Evolutionary conservation across 2,888 invertebrate species (phyloP).

Genomic region (Scaptomyza polygonia): DNA sequence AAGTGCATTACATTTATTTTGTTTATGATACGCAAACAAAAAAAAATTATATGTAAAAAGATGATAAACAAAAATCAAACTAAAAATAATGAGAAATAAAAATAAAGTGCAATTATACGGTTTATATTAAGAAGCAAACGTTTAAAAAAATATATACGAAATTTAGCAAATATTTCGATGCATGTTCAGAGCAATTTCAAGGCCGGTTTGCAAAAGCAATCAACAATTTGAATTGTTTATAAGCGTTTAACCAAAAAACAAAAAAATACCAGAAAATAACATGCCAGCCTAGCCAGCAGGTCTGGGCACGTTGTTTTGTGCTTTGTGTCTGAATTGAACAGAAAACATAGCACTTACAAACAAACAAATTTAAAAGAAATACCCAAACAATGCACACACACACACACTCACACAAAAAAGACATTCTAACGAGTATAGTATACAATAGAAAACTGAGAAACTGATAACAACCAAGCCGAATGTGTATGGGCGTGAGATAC

Average conservation of each 20-base stretch:
- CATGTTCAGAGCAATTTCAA: constrained; percentile 64
- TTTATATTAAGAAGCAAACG: constrained; percentile 72
- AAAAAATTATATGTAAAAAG: constrained; percentile 46
- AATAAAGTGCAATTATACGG: constrained; percentile 78
- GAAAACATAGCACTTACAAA: constrained; percentile 25
- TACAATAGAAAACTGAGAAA: constrained; percentile 28
- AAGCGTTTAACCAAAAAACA: constrained; percentile 29
- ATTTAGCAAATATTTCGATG: constrained; percentile 60
- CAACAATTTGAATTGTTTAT: constrained; percentile 38
- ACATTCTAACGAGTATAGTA: constrained; percentile 18
- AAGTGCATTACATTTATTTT: constrained; percentile 60
- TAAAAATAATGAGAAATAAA: constrained; percentile 59
- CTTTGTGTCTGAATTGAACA: constrained; percentile 24
- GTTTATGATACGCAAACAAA: constrained; percentile 44
- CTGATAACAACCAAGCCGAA: constrained; percentile 30
- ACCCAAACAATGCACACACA: constrained; percentile 28
- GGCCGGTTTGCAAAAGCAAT: constrained; percentile 54
- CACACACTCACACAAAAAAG: constrained; percentile 17
- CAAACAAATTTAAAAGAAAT: constrained; percentile 16
- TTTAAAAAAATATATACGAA: constrained; percentile 63
- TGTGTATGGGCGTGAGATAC: constrained; percentile 39
- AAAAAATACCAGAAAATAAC: constrained; percentile 8
- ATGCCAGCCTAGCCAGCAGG: constrained; percentile 33
- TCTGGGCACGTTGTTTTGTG: constrained; percentile 30
- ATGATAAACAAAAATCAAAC: constrained; percentile 48